Conservation (phyloP, 2,797 vertebrate genomes). For the Tauraco hartlaubi region DNA sequence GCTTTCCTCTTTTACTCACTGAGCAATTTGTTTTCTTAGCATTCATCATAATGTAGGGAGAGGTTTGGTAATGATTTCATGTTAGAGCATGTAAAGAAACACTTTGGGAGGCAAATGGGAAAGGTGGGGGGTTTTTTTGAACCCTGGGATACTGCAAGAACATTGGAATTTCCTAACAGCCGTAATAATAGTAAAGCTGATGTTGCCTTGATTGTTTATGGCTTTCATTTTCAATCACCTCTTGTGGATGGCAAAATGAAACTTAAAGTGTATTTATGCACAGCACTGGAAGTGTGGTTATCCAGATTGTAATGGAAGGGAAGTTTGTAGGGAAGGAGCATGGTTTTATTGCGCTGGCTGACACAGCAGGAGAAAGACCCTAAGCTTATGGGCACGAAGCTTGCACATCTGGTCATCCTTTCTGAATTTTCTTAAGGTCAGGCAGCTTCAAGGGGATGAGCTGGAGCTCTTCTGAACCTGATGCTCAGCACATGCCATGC, state of each 20-base stretch:
- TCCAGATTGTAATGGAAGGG: background rate
- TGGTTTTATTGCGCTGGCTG: background rate
- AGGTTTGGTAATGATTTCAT: background rate
- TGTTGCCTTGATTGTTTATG: background rate
- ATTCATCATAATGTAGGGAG: fast-evolving
- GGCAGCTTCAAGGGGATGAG: background rate
- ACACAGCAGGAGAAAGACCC: background rate
- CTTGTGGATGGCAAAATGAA: background rate
- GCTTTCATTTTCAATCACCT: background rate
- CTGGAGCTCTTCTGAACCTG: background rate
- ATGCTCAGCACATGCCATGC: background rate
- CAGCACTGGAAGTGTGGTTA: background rate
- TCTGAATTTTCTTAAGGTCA: background rate
- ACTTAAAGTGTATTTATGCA: background rate
- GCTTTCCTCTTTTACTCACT: background rate
- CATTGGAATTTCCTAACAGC: background rate
- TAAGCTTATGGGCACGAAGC: background rate
- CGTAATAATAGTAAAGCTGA: background rate
- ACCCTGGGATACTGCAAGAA: background rate
- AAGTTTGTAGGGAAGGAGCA: background rate
- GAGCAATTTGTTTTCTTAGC: background rate
- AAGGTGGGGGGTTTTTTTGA: background rate
- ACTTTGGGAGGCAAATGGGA: background rate
- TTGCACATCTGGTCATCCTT: background rate
- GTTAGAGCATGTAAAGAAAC: background rate